Conservation (phyloP, 1,140 invertebrate genomes). For the Trialeurodes vaporariorum region DNA sequence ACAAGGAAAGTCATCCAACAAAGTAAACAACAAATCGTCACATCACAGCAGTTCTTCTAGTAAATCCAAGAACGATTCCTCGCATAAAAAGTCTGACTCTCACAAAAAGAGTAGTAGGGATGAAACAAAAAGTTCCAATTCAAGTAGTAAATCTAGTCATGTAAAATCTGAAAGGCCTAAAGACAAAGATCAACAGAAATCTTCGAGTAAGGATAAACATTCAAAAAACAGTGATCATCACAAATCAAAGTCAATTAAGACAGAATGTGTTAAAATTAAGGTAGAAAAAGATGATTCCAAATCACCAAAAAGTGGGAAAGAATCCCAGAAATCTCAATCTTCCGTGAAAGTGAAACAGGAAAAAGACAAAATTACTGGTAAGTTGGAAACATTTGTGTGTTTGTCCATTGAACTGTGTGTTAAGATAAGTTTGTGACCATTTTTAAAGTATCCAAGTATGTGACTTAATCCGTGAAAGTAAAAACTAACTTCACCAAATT, state of each 20-base stretch:
- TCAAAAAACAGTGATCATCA: conserved; percentile 17
- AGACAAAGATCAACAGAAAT: conserved; percentile 14
- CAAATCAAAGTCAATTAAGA: conserved; percentile 7
- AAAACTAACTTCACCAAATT: too few relatives aligned
- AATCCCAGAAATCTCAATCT: background rate
- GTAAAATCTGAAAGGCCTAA: background rate
- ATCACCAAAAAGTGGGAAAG: background rate
- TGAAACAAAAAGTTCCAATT: conserved; percentile 6
- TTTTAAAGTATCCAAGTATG: too few relatives aligned
- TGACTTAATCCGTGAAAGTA: too few relatives aligned
- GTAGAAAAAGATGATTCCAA: conserved; percentile 19
- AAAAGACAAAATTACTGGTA: background rate
- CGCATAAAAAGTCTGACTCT: conserved; percentile 15
- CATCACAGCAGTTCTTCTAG: background rate
- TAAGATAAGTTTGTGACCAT: too few relatives aligned
- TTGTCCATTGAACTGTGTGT: too few relatives aligned
- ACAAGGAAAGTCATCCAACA: too few relatives aligned
- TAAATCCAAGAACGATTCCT: background rate
- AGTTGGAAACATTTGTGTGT: too few relatives aligned
- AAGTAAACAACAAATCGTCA: background rate
- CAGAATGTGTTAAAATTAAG: conserved; percentile 20
- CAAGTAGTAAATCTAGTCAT: background rate
- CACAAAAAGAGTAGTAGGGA: too few relatives aligned
- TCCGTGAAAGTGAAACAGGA: background rate
- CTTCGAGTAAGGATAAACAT: conserved; percentile 16